Evolutionary conservation across 2,113 vertebrate genomes (phyloP), one percentile per base, ranked within the genome.

Genomic region (Anguilla rostrata): DNA sequence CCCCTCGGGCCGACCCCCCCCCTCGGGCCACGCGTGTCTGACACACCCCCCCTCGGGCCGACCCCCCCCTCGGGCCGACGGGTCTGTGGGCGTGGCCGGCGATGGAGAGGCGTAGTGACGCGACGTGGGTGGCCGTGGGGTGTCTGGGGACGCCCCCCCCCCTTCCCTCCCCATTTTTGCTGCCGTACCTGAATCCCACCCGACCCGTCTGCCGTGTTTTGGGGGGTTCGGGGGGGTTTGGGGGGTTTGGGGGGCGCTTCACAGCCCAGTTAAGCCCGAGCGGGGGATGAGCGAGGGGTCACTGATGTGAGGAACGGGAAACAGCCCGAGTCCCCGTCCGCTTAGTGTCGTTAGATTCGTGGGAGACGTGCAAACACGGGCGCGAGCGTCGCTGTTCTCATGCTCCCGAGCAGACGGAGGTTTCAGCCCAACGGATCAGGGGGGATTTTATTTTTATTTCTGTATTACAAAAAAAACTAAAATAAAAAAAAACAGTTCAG

Each of bases 381-480:
- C 20, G 34, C 34, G 29, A 80, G 53, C 26, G 39, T n/a, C 53
- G 14, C 63, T 22, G 63, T 49, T 78, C 34, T 39, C 66, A 40
- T 46, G 84, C 79, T 22, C n/a, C 78, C 26, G 20, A 81, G 39
- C 56, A 82, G 85, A 86, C 43, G 40, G 85, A 63, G 78, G 79
- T 41, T 66, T n/a, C 53, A 1, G 56, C 2, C 9, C 78, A 14
- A 20, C 8, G 39, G 78, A 80, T 80, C 78, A 85, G 84, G 0
- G 75, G 16, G 9, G 34, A 20, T 18, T 60, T 12, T 12, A 79
- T 57, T 71, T 71, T n/a, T 3, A 15, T 60, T 20, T 60, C 14
- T 20, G 5, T 34, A 34, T 34, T 34, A 34, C 34, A 34, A 34
- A 34, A 34, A 34, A 34, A 34, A n/a, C n/a, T 34, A 34, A 34